Evolutionary conservation across 1,140 invertebrate species (phyloP).

Genomic region (Ericerus pela): DNA sequence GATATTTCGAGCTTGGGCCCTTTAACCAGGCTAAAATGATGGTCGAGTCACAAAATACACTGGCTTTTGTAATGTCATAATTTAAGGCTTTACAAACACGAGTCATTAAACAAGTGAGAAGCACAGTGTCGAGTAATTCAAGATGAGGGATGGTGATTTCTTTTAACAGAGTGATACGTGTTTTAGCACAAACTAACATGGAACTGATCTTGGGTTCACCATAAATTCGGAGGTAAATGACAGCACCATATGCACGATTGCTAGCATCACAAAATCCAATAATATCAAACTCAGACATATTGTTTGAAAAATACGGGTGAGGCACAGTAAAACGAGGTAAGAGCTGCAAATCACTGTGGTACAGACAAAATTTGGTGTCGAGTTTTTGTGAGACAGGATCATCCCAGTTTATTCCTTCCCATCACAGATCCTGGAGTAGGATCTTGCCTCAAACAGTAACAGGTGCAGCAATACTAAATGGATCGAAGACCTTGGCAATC

Average conservation of each 20-base stretch:
- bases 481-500: constrained; percentile 31
- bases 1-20: background rate
- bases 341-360: constrained; percentile 18
- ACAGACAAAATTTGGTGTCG: constrained; percentile 29
- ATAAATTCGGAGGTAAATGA: constrained; percentile 16
- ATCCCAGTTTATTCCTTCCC: too few relatives aligned
- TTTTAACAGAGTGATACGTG: background rate
- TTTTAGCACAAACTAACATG: background rate
- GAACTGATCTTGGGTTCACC: background rate
- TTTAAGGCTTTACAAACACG: background rate
- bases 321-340: constrained; percentile 19
- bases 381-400: constrained; percentile 21
- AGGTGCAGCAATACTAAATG: constrained; percentile 29
- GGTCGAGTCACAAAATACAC: background rate
- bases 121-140: background rate
- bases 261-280: constrained; percentile 24
- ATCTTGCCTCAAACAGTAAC: constrained; percentile 27
- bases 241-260: constrained; percentile 15
- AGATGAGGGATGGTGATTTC: background rate
- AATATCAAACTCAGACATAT: constrained; percentile 17
- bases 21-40: background rate
- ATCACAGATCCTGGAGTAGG: constrained; percentile 30
- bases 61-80: background rate
- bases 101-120: background rate
- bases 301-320: constrained; percentile 11